Evolutionary conservation across 1,140 invertebrate species (phyloP).

Genomic region (Halictus rubicundus): DNA sequence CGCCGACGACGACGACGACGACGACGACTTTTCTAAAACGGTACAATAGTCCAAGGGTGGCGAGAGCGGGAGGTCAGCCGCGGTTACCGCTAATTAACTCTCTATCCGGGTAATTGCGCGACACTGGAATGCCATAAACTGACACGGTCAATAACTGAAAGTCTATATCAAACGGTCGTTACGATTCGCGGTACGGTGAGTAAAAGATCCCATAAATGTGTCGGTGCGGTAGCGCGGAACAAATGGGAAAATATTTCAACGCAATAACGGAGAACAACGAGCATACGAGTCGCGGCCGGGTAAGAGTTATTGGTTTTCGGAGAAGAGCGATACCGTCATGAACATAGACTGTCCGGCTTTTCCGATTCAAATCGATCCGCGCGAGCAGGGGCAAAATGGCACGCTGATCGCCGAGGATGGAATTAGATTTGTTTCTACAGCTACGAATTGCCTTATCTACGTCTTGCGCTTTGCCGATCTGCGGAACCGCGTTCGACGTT

Average conservation of each 20-base stretch:
- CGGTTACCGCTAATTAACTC: constrained; percentile 19
- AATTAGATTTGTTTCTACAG: neutral
- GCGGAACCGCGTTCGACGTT: too few species aligned
- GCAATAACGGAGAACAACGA: constrained; percentile 14
- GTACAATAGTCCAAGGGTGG: neutral
- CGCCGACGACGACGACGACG: neutral
- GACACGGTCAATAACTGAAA: constrained; percentile 19
- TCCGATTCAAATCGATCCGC: neutral
- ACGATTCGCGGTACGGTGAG: constrained; percentile 11
- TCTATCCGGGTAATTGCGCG: constrained; percentile 20
- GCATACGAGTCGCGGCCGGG: constrained; percentile 1
- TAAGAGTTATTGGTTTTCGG: constrained; percentile 7
- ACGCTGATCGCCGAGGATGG: neutral
- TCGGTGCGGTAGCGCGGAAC: constrained; percentile 19
- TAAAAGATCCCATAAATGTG: constrained; percentile 5
- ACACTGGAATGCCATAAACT: constrained; percentile 22
- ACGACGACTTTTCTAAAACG: neutral
- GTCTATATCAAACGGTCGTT: constrained; percentile 15
- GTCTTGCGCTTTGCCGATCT: too few species aligned
- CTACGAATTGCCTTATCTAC: neutral
- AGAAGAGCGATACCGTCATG: neutral
- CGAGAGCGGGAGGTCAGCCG: neutral
- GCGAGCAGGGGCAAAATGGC: neutral
- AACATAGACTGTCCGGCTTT: neutral
- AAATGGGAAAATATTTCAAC: constrained; percentile 15